Evolutionary conservation across 2,797 vertebrate genomes (phyloP), one percentile per base, ranked within the genome.

Genomic region (Periophthalmus magnuspinnatus): DNA sequence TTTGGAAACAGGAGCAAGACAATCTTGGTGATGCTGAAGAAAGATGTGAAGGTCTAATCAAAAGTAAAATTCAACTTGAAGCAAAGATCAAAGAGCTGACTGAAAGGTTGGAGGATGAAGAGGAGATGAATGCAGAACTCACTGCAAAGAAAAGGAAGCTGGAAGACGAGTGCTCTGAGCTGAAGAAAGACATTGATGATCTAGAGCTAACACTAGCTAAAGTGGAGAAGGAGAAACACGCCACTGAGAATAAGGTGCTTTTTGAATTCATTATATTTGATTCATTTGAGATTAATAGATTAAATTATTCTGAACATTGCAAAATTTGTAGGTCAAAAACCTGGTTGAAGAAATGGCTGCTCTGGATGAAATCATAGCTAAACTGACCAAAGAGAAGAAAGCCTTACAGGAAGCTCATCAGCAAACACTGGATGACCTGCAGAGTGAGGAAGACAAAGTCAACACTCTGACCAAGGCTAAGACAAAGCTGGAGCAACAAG

Each of bases 351-450:
- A 97, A 81, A 95, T 96, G 95, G 90, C 94, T 0, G 94, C 92
- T 21, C 65, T 93, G 48, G 95, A 97, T 0, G 95, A 97, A 41
- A 95, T 86, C 73, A 95, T 97, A 0, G 93, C 67, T 69, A 97
- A 95, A 74, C 67, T 96, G 77, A 95, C 95, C 0, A 97, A 96
- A 58, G 95, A 96, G 56, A 96, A 96, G 86, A 96, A 96, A 64
- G 94, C 95, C 32, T 90, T 97, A 50, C 95, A 96, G 55, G 95
- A 96, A 78, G 93, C 95, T 71, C 95, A 97, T 63, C 95, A 97
- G 81, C 95, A 95, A 76, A 69, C 94, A 0, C 88, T 96, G 76
- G 95, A 96, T 80, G 95, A 96, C 79, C 90, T 96, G 62, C 95
- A 95, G 80, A 93, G 93, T 22, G 95, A 95, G 77, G 95, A 96